phyloP scores from a whole-genome alignment of 2,888 invertebrate genomes.

The Elysia crispata region DNA sequence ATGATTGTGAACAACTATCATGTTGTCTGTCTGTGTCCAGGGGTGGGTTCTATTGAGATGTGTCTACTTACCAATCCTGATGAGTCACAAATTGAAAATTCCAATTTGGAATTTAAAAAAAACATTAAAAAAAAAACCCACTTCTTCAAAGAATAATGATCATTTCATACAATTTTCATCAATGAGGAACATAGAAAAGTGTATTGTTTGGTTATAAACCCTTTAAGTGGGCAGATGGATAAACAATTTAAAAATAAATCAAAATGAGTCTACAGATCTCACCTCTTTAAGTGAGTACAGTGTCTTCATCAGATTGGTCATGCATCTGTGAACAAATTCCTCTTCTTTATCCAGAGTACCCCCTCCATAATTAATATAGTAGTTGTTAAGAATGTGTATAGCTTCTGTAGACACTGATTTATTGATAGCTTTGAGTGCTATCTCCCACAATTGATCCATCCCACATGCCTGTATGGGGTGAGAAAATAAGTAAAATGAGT shows the following conservation, averaged over 20 bases:
- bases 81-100: too few species aligned
- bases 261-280: not conserved
- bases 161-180: not conserved
- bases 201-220: not conserved
- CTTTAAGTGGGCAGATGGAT: not conserved
- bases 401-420: slow-evolving; percentile 97
- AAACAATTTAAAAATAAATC: not conserved
- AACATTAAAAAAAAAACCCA: too few species aligned
- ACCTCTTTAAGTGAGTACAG: slow-evolving; percentile 59
- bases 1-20: too few species aligned
- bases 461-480: slow-evolving; percentile 80
- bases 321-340: slow-evolving; percentile 94
- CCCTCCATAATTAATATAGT: slow-evolving; percentile 87
- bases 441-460: slow-evolving; percentile 96
- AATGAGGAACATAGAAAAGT: not conserved
- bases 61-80: too few species aligned
- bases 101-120: too few species aligned
- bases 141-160: too few species aligned
- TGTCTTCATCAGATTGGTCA: slow-evolving; percentile 87
- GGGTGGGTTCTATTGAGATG: not conserved
- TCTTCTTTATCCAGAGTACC: slow-evolving; percentile 93
- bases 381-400: slow-evolving; percentile 94
- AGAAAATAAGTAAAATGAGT: too few species aligned
- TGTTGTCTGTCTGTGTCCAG: not conserved
- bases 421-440: slow-evolving; percentile 91